Conservation (phyloP, 1,140 invertebrate species). For the Dendroctonus ponderosae region DNA sequence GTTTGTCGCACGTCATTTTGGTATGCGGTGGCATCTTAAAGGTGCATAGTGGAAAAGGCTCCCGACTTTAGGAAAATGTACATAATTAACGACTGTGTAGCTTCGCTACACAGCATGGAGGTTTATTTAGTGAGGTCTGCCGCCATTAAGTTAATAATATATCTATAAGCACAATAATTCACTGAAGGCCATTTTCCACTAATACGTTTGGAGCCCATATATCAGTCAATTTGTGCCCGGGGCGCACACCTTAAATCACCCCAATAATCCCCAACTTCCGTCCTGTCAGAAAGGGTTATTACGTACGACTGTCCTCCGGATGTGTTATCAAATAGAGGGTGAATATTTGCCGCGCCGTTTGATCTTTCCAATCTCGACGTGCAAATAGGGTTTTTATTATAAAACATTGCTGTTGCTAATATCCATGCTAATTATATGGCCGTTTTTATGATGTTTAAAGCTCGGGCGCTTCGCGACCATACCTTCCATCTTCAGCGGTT, state of each 20-base stretch:
- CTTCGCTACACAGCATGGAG: not conserved
- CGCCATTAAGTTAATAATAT: not conserved
- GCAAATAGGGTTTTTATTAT: slow-evolving; percentile 18
- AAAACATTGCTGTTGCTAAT: not conserved
- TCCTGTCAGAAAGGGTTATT: slow-evolving; percentile 22
- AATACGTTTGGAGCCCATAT: slow-evolving; percentile 14
- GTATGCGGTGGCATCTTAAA: no score
- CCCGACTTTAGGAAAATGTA: no score
- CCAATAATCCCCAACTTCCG: slow-evolving; percentile 23
- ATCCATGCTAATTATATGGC: no score
- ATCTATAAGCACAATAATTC: slow-evolving; percentile 9
- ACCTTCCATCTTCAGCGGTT: not conserved
- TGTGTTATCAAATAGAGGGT: slow-evolving; percentile 18
- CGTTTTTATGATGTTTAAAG: not conserved
- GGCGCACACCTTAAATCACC: slow-evolving; percentile 23
- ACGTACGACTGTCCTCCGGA: slow-evolving; percentile 21
- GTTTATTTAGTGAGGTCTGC: not conserved
- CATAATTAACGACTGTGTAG: not conserved
- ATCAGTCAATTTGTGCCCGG: slow-evolving; percentile 20
- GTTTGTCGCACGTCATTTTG: no score
- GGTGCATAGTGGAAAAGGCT: no score
- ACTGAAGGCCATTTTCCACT: slow-evolving; percentile 11
- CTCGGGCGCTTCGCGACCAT: not conserved
- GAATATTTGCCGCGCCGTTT: slow-evolving; percentile 13
- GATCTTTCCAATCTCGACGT: slow-evolving; percentile 22